These are phyloP conservation scores for Lasioglossum zephyrum DNA, from an alignment of 2,888 invertebrate genomes.

Conservation along the genomic window DNA sequence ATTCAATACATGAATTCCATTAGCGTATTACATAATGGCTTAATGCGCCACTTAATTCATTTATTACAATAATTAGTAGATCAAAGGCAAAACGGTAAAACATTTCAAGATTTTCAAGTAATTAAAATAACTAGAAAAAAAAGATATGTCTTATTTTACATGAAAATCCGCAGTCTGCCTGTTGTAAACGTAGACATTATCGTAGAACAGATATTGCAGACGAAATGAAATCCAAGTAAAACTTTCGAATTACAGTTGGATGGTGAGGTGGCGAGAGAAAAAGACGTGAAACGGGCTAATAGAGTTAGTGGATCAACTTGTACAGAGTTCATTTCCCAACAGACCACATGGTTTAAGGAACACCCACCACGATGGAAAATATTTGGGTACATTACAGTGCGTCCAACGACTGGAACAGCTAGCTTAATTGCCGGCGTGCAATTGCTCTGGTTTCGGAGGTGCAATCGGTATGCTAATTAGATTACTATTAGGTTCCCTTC, in stretches of 20 bases:
- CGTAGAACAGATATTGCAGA: not conserved
- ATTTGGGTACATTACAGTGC: not conserved
- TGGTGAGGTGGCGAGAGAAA: not conserved
- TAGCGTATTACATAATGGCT: too few species aligned
- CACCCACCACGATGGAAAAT: not conserved
- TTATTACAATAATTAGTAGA: not conserved
- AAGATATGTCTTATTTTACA: not conserved
- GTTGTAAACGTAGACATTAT: not conserved
- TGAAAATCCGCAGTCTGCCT: too few species aligned
- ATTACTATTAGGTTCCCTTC: slow-evolving; percentile 8
- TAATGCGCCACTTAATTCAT: not conserved
- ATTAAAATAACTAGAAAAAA: not conserved
- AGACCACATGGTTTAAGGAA: not conserved
- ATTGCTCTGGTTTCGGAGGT: slow-evolving; percentile 13
- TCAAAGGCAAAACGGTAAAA: not conserved
- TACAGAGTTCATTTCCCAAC: not conserved
- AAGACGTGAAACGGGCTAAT: not conserved
- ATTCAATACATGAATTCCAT: too few species aligned
- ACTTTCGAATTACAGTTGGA: not conserved
- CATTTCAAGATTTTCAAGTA: not conserved
- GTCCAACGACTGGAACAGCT: slow-evolving; percentile 7
- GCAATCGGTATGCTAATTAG: slow-evolving; percentile 27
- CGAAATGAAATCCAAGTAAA: not conserved
- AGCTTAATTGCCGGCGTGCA: slow-evolving; percentile 4
- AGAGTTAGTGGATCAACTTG: not conserved